These are phyloP conservation scores for Eilema caniola DNA, from an alignment of 2,888 invertebrate species.

Conservation along the genomic window DNA sequence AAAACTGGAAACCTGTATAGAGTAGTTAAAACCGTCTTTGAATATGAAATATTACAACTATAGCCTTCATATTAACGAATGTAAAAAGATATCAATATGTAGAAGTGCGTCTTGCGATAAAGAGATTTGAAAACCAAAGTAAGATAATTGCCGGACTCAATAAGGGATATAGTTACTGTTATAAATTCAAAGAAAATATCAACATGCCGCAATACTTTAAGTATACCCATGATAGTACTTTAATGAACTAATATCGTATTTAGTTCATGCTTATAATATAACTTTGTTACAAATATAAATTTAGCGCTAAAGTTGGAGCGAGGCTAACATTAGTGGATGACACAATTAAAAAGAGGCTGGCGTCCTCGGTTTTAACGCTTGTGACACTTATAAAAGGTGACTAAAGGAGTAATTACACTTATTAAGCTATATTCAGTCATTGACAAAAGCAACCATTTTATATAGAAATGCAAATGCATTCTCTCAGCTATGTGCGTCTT, in stretches of 20 bases:
- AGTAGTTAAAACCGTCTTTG: too few relatives aligned
- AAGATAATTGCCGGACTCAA: too few relatives aligned
- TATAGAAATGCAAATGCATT: not conserved
- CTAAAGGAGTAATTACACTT: not conserved
- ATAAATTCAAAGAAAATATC: not conserved
- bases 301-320: constrained; percentile 8
- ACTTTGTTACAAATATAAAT: constrained; percentile 13
- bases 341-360: not conserved
- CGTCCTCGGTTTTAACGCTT: not conserved
- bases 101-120: too few relatives aligned
- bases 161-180: too few relatives aligned
- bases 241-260: not conserved
- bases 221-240: not conserved
- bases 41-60: too few relatives aligned
- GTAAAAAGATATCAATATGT: too few relatives aligned
- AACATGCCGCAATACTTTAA: not conserved
- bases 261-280: constrained; percentile 8
- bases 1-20: too few relatives aligned
- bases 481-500: too few relatives aligned
- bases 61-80: too few relatives aligned
- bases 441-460: not conserved
- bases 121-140: too few relatives aligned
- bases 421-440: not conserved
- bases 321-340: not conserved
- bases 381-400: not conserved